These are phyloP conservation scores for Lutjanus campechanus DNA, from an alignment of 2,797 vertebrate genomes.

Conservation along the genomic window DNA sequence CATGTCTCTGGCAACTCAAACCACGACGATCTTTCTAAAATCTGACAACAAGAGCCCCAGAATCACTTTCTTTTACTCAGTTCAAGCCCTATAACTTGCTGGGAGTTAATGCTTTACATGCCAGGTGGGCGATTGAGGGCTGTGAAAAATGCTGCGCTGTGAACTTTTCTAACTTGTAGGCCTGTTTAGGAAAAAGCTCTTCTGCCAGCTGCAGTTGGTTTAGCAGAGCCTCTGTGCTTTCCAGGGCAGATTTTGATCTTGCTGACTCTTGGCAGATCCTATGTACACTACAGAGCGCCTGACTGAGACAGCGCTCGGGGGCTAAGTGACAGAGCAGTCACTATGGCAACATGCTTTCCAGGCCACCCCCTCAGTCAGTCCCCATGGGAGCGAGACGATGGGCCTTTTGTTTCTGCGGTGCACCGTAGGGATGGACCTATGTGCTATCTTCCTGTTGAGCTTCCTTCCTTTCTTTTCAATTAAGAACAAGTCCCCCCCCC, in stretches of 20 bases:
- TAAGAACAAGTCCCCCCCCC: constrained; percentile 64
- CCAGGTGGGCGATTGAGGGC: constrained; percentile 46
- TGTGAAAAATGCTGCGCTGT: constrained; percentile 67
- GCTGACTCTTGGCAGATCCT: constrained; percentile 81
- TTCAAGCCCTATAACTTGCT: constrained; percentile 18
- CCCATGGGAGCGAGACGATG: constrained; percentile 42
- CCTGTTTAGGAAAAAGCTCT: constrained; percentile 58
- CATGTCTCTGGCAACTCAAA: constrained; percentile 14
- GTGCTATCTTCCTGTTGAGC: constrained; percentile 53
- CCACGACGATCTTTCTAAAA: constrained; percentile 11
- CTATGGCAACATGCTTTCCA: constrained; percentile 59
- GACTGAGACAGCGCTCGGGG: constrained; percentile 60
- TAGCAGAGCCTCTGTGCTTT: constrained; percentile 78
- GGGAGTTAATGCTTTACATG: constrained; percentile 30
- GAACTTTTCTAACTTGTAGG: constrained; percentile 58
- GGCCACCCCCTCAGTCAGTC: constrained; percentile 24
- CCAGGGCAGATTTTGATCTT: constrained; percentile 77
- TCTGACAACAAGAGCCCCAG: neutral
- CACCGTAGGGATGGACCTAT: constrained; percentile 48
- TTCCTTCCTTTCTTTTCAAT: constrained; percentile 69
- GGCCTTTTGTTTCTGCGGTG: constrained; percentile 63
- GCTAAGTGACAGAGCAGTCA: constrained; percentile 60
- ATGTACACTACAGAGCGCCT: constrained; percentile 66
- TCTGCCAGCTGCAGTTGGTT: constrained; percentile 79
- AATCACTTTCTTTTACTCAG: constrained; percentile 35